A percentile compares a stretch with the other conserved stretches of the same genome.
These are phyloP conservation scores for Panagrolaimus sp. DNA, from an alignment of 1,140 invertebrate species.

Conservation along the genomic window DNA sequence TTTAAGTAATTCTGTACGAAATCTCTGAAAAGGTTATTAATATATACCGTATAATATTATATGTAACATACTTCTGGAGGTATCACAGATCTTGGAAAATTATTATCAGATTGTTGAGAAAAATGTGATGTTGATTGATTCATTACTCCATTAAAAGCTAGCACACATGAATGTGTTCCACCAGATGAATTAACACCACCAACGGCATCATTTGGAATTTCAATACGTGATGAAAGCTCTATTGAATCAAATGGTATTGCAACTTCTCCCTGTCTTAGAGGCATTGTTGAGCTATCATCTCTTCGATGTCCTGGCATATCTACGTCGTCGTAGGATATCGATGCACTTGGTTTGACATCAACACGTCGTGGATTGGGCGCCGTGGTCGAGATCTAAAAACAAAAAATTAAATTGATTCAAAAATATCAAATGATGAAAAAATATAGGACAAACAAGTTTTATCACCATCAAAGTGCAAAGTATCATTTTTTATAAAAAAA, in stretches of 20 bases:
- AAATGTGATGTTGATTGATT: neutral
- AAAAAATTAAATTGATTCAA: too few relatives aligned
- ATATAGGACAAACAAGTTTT: neutral
- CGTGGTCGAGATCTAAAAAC: neutral
- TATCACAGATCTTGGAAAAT: neutral
- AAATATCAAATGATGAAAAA: too few relatives aligned
- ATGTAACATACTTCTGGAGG: neutral
- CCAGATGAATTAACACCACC: constrained; percentile 17
- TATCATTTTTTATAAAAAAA: neutral
- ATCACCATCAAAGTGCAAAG: too few relatives aligned
- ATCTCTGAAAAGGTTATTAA: constrained; percentile 31
- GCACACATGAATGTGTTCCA: neutral
- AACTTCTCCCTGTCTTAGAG: constrained; percentile 37
- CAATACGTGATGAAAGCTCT: constrained; percentile 17
- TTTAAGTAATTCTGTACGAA: constrained; percentile 48
- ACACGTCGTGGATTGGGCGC: neutral
- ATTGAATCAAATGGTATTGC: constrained; percentile 25
- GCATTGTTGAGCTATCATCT: constrained; percentile 45
- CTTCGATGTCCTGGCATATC: constrained; percentile 34
- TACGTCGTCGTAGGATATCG: neutral
- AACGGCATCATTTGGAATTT: constrained; percentile 20
- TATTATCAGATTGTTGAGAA: neutral
- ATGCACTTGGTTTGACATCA: too few relatives aligned
- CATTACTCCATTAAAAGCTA: constrained; percentile 2
- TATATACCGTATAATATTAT: constrained; percentile 1